Percentiles rank a stretch among this genome's conserved stretches.
Evolutionary conservation across 1,140 invertebrate genomes (phyloP).

Genomic region (Ostrea denselamellosa): DNA sequence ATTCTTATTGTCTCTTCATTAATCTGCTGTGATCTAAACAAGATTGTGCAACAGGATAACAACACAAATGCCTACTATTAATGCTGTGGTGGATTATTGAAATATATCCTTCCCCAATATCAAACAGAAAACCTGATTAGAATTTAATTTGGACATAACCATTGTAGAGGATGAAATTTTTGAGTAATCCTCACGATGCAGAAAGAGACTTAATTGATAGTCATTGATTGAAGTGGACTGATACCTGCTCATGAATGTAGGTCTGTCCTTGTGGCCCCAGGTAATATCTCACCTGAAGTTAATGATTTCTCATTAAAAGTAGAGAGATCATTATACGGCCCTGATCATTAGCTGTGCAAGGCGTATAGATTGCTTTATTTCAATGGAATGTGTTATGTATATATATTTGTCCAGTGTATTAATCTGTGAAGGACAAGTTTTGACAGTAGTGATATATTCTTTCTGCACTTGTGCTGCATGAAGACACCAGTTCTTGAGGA

Average conservation of each 20-base stretch:
- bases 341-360: constrained; percentile 34
- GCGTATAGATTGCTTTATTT: constrained; percentile 29
- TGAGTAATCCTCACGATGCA: constrained; percentile 10
- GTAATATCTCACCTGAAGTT: constrained; percentile 29
- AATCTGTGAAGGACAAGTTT: constrained; percentile 31
- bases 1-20: constrained; percentile 23
- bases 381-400: constrained; percentile 2
- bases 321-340: constrained; percentile 1
- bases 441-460: constrained; percentile 1
- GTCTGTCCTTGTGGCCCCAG: constrained; percentile 33
- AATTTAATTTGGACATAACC: constrained; percentile 1
- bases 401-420: constrained; percentile 32
- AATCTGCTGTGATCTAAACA: constrained; percentile 6
- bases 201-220: background rate
- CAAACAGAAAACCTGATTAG: background rate
- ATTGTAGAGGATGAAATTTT: background rate
- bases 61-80: background rate
- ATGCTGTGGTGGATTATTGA: background rate
- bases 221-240: constrained; percentile 25
- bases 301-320: constrained; percentile 35
- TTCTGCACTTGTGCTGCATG: background rate
- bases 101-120: background rate
- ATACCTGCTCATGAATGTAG: constrained; percentile 31
- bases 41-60: constrained; percentile 25
- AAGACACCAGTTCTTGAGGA: background rate